These are phyloP conservation scores for Ammodramus savannarum DNA, from an alignment of 2,113 vertebrate genomes.

Conservation along the genomic window DNA sequence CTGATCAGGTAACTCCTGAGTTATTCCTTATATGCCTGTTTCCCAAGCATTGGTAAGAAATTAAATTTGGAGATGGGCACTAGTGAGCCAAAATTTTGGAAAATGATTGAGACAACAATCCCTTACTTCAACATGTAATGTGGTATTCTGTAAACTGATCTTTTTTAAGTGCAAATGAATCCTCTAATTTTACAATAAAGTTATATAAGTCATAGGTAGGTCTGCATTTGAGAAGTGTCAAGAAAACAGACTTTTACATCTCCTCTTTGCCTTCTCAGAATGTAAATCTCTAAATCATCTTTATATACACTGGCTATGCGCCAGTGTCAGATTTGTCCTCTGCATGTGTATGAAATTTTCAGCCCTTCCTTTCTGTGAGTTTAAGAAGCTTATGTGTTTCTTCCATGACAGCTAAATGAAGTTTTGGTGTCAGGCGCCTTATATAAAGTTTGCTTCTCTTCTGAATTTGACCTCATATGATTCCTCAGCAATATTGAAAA, in stretches of 20 bases:
- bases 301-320: neutral
- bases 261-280: neutral
- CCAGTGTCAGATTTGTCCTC: neutral
- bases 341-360: neutral
- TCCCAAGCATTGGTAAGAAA: neutral
- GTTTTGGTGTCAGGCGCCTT: slow-evolving; percentile 21
- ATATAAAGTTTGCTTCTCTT: neutral
- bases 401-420: slow-evolving; percentile 9
- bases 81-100: neutral
- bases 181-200: neutral
- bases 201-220: neutral
- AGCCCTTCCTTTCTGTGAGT: neutral
- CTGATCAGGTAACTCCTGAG: neutral
- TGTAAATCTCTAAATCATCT: slow-evolving; percentile 40
- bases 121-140: neutral
- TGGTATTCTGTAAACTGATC: neutral
- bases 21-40: neutral
- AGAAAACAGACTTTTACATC: neutral
- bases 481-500: neutral
- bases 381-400: slow-evolving; percentile 41
- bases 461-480: neutral
- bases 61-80: neutral
- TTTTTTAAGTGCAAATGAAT: neutral
- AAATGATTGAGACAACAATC: neutral
- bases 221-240: neutral